Base-by-base conservation (phyloP, 1,140 invertebrate genomes). In the Neuroterus valhalla region DNA sequence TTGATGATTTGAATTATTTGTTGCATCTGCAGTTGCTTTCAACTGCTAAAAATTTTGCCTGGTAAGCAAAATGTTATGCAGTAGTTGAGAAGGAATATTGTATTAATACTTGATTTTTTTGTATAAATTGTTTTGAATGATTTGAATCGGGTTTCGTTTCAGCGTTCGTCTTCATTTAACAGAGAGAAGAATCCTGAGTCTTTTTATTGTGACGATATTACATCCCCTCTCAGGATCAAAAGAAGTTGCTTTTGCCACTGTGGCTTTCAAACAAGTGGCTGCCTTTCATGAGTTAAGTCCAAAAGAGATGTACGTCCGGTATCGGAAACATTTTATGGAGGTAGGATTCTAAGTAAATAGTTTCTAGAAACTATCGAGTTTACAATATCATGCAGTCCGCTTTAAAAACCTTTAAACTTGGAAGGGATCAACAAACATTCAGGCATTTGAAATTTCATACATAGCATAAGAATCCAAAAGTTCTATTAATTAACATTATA, bases 271-370 rank as follows among this genome's bases (percentile, higher is more conserved):
- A 72, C 91, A 93, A 82, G 86, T 95, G 50, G 93, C 94, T 23
- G 87, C 91, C 66, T 87, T 81, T 31, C 91, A 93, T 21, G 88
- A 89, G 0, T 85, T 91, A 26, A 91, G 92, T 15, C 91, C 92
- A 4, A 92, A 93, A 21, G 86, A 92, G 62, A 87, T 95, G 23
- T 95, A 93, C 80, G 91, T 91, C 74, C 91, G 93, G 86, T 94
- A 94, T 81, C 93, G 93, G 79, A 93, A 92, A 19, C 91, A 94
- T 84, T 91, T 94, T 70, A 91, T 94, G 38, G 88, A 91, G 62
- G 85, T 90, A 85, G 17, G 12, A 62, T 75, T 26, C 50, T 66
- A 38, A 38, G 70, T 70, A 66, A 62, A 55, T 55, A n/a, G 21
- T 52, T 23, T 17, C 5, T 6, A 19, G 17, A 44, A 68, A n/a